Conservation (phyloP, 2,888 invertebrate genomes). For the Drosophila barbarae region DNA sequence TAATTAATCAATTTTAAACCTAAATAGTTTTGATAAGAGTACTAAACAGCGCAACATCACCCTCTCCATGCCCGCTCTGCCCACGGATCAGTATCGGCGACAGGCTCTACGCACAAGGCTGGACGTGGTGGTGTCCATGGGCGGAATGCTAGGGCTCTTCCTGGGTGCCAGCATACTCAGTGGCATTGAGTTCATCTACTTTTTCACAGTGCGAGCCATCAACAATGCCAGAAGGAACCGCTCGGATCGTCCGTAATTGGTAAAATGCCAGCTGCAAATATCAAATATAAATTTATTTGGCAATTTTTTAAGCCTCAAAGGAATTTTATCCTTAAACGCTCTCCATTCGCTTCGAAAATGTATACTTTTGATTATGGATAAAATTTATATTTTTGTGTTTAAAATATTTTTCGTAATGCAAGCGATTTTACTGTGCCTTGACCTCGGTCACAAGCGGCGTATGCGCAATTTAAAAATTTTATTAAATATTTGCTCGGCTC, state of each 20-base stretch:
- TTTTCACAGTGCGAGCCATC: conserved; percentile 79
- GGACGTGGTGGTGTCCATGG: conserved; percentile 82
- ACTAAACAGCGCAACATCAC: conserved; percentile 55
- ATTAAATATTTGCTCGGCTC: conserved; percentile 55
- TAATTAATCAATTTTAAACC: background rate
- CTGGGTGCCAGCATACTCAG: conserved; percentile 83
- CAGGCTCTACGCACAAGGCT: conserved; percentile 79
- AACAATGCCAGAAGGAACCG: conserved; percentile 42
- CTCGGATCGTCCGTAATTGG: conserved; percentile 32
- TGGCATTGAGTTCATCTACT: conserved; percentile 82
- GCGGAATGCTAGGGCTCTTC: conserved; percentile 83
- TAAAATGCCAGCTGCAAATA: conserved; percentile 27
- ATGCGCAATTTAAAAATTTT: conserved; percentile 44
- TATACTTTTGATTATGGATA: background rate
- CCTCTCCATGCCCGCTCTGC: conserved; percentile 70
- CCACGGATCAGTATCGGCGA: conserved; percentile 80
- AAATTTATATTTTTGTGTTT: background rate
- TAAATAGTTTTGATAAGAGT: conserved; percentile 36
- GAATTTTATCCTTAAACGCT: background rate
- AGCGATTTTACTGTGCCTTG: background rate
- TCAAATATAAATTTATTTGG: background rate
- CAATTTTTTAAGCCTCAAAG: background rate
- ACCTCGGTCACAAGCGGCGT: conserved; percentile 23
- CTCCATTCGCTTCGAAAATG: background rate
- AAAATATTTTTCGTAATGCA: conserved; percentile 1